Evolutionary conservation across 1,140 invertebrate genomes (phyloP), one percentile per base, ranked within the genome.

Genomic region (Zeugodacus cucurbitae): DNA sequence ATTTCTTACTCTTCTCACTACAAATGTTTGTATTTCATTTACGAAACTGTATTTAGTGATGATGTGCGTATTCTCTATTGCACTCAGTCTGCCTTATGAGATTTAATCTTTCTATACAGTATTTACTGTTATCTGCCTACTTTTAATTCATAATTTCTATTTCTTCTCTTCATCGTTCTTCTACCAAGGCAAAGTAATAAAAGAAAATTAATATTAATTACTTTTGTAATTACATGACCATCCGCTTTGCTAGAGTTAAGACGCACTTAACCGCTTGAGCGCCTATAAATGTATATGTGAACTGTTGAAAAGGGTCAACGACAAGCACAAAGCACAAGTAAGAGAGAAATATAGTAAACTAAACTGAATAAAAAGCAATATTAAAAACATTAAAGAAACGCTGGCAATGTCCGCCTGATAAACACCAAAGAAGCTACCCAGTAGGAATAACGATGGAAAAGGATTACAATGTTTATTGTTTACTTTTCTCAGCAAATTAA

Each of bases 121-220:
- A 17, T 54, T 20, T 54, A 17, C 48, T 11, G 48, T 20, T 54
- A 48, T 54, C 48, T 54, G 3, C 4, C 3, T 54, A 7, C 32
- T 74, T 44, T n/a, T 17, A 22, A 74, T 22, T 74, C 34, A 32
- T 20, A 32, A 67, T 32, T 74, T 7, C 20, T 74, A 6, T 22
- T 74, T 74, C 3, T n/a, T 64, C 3, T 37, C 3, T 22, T 74
- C 20, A 3, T 14, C 17, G n/a, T 32, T 67, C 14, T 54, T 54
- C 48, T 54, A 54, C 14, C 20, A 54, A 20, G 48, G 4, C 62
- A 32, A 32, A 26, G 22, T 67, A 4, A 67, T 32, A 32, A 34
- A 67, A 32, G 32, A 41, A 37, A 74, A n/a, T 74, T 41, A n/a
- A 74, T 67, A 67, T 74, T 74, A 74, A 74, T 74, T 74, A 74